A percentile compares a stretch with the other conserved stretches of the same genome.
Conservation (phyloP, 2,888 invertebrate species). For the Prostheceraeus crozeri region DNA sequence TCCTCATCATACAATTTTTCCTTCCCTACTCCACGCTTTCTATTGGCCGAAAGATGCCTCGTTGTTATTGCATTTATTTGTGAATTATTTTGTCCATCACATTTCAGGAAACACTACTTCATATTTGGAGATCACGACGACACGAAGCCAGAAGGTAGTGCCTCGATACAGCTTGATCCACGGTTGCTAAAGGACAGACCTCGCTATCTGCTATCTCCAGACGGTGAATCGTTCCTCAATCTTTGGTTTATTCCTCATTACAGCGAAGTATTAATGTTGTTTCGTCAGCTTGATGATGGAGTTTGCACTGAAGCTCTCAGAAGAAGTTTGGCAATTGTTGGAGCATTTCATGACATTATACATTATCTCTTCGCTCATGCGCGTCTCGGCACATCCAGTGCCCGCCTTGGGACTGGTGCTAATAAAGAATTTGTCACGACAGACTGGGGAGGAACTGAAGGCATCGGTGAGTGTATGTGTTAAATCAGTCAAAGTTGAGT, state of each 20-base stretch:
- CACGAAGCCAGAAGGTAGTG: constrained; percentile 47
- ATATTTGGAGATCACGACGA: constrained; percentile 52
- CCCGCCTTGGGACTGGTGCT: constrained; percentile 45
- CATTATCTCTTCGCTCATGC: constrained; percentile 54
- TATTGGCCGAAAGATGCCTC: too few species aligned
- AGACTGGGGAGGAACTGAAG: constrained; percentile 55
- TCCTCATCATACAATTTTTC: too few species aligned
- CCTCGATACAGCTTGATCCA: constrained; percentile 48
- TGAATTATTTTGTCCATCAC: too few species aligned
- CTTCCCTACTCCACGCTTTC: too few species aligned
- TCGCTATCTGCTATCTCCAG: constrained; percentile 47
- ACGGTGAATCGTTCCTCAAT: constrained; percentile 52
- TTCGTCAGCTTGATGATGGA: constrained; percentile 48
- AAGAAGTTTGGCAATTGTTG: constrained; percentile 46
- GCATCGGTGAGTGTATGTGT: constrained; percentile 47
- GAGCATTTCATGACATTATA: constrained; percentile 53
- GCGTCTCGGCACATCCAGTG: constrained; percentile 49
- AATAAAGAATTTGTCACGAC: constrained; percentile 50
- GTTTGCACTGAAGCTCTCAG: constrained; percentile 46
- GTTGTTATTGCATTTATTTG: too few species aligned
- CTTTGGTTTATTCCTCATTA: constrained; percentile 56
- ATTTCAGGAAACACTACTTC: constrained; percentile 51
- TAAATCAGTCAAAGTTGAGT: too few species aligned
- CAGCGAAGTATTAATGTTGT: constrained; percentile 51
- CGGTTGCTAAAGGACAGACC: constrained; percentile 49